Conservation (phyloP, 2,113 vertebrate species). For the Martes martes region DNA sequence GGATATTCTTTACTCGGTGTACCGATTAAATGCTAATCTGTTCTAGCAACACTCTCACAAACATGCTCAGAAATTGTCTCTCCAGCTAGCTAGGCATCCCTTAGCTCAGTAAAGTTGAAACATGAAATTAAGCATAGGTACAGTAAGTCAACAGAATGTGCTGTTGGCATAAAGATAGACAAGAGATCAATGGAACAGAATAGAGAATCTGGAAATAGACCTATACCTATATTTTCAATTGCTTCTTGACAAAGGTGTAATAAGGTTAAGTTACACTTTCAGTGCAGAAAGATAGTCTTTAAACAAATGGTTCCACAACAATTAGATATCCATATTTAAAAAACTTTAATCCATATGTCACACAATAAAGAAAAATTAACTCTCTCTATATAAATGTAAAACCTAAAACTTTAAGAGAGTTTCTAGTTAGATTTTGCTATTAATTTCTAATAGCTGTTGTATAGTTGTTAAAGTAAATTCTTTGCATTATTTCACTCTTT, state of each 20-base stretch:
- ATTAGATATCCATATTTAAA: neutral
- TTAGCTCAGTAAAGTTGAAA: neutral
- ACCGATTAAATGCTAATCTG: neutral
- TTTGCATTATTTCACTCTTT: neutral
- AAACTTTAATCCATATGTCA: neutral
- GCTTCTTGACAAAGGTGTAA: neutral
- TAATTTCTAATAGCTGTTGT: neutral
- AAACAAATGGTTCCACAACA: neutral
- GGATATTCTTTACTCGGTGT: neutral
- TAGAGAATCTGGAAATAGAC: neutral
- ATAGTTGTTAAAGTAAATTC: neutral
- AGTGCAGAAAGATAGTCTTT: neutral
- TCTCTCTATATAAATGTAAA: neutral
- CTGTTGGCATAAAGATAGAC: neutral
- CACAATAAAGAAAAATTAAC: neutral
- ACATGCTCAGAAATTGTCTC: neutral
- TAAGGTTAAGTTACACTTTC: neutral
- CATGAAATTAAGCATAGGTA: neutral
- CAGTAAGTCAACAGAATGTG: neutral
- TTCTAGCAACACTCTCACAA: neutral
- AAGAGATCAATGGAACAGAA: neutral
- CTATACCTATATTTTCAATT: neutral
- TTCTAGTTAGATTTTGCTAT: neutral
- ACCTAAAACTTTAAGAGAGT: neutral
- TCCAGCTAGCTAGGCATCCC: neutral